These are phyloP conservation scores for Megamerina dolium DNA, from an alignment of 2,888 invertebrate genomes.

Conservation along the genomic window DNA sequence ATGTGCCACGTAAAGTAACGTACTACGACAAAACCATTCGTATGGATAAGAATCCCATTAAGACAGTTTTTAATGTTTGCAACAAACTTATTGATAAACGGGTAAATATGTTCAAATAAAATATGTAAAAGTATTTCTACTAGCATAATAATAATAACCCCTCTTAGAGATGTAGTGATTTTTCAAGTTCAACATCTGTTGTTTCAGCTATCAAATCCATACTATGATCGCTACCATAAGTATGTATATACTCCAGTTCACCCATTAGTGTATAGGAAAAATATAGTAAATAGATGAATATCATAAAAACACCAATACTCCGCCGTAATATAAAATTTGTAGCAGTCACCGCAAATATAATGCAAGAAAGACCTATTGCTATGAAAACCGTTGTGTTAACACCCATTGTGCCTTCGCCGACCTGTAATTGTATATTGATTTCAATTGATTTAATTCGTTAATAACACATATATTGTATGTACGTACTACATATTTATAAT, in stretches of 20 bases:
- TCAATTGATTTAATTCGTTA: not conserved
- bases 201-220: constrained; percentile 16
- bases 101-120: constrained; percentile 52
- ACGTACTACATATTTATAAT: too few species aligned
- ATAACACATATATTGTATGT: not conserved
- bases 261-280: constrained; percentile 11
- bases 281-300: constrained; percentile 18
- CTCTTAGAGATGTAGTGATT: too few species aligned
- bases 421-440: constrained; percentile 13
- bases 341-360: constrained; percentile 20
- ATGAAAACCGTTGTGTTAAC: constrained; percentile 26
- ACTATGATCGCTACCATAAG: constrained; percentile 22
- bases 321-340: constrained; percentile 25
- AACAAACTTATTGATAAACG: constrained; percentile 80
- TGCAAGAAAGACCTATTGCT: constrained; percentile 17
- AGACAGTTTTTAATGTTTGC: constrained; percentile 89
- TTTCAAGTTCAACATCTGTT: not conserved
- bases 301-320: constrained; percentile 16
- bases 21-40: constrained; percentile 84
- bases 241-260: constrained; percentile 21
- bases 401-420: constrained; percentile 26
- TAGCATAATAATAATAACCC: too few species aligned
- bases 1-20: constrained; percentile 77
- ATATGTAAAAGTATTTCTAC: too few species aligned
- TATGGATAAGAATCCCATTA: constrained; percentile 93